These are phyloP conservation scores for Setophaga kirtlandii DNA, from an alignment of 2,113 vertebrate genomes.

Conservation along the genomic window DNA sequence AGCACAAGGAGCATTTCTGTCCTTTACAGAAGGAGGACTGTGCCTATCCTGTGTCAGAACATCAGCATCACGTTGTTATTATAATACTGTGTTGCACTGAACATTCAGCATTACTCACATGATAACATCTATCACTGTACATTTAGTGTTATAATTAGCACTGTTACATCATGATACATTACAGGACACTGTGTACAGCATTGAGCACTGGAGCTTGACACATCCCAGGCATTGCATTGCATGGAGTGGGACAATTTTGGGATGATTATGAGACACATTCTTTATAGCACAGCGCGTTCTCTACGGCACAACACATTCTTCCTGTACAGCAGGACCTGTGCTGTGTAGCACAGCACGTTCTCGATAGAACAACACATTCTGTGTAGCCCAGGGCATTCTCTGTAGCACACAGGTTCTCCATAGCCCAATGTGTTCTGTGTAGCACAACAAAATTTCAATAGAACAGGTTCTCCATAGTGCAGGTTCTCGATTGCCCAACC, in stretches of 20 bases:
- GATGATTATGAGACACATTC: neutral
- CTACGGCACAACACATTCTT: fast-evolving
- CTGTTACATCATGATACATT: fast-evolving
- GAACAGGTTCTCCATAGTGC: fast-evolving
- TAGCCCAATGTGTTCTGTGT: no score
- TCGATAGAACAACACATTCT: fast-evolving
- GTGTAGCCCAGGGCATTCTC: fast-evolving
- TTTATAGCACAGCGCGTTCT: fast-evolving
- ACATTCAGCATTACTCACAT: no score
- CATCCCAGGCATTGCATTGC: fast-evolving
- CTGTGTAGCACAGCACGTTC: fast-evolving
- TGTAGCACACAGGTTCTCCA: no score
- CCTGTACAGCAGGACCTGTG: neutral
- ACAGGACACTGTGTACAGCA: fast-evolving
- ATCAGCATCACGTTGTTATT: no score
- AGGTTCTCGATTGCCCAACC: fast-evolving
- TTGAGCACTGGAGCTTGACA: fast-evolving
- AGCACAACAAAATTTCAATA: no score
- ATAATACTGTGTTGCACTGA: fast-evolving
- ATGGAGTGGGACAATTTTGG: neutral
- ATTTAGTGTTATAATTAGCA: neutral
- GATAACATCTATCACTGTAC: neutral
- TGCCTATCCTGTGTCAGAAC: neutral
- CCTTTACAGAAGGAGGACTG: fast-evolving
- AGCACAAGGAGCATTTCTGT: neutral